Conservation (phyloP, 2,888 invertebrate species). For the Falcaria lacertinaria region DNA sequence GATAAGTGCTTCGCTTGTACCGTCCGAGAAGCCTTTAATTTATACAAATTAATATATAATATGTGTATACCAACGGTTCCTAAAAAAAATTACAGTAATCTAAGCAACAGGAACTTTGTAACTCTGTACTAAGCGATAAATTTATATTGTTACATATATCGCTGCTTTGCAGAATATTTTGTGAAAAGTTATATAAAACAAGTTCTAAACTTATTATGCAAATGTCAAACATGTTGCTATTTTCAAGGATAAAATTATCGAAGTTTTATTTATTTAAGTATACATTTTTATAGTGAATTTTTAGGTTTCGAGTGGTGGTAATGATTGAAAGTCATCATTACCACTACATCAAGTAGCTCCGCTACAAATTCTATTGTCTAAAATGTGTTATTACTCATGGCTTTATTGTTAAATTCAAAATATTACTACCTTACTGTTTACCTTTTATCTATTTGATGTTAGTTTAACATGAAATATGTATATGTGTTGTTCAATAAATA, state of each 20-base stretch:
- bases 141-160: constrained; percentile 10
- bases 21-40: constrained; percentile 46
- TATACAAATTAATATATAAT: constrained; percentile 11
- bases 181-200: no score
- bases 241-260: constrained; percentile 16
- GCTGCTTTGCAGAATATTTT: constrained; percentile 44
- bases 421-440: background rate
- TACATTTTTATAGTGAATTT: no score
- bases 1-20: constrained; percentile 44
- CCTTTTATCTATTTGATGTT: background rate
- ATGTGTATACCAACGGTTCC: constrained; percentile 1
- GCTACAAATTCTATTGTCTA: background rate
- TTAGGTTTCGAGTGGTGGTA: no score
- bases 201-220: no score
- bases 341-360: no score
- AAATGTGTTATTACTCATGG: background rate
- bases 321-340: no score
- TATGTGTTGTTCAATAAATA: constrained; percentile 38
- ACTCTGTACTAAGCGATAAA: constrained; percentile 10
- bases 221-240: no score
- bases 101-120: background rate
- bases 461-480: constrained; percentile 6
- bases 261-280: constrained; percentile 20
- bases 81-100: background rate
- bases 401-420: background rate